Evolutionary conservation across 1,140 invertebrate species (phyloP).

Genomic region (Pristionchus pacificus): DNA sequence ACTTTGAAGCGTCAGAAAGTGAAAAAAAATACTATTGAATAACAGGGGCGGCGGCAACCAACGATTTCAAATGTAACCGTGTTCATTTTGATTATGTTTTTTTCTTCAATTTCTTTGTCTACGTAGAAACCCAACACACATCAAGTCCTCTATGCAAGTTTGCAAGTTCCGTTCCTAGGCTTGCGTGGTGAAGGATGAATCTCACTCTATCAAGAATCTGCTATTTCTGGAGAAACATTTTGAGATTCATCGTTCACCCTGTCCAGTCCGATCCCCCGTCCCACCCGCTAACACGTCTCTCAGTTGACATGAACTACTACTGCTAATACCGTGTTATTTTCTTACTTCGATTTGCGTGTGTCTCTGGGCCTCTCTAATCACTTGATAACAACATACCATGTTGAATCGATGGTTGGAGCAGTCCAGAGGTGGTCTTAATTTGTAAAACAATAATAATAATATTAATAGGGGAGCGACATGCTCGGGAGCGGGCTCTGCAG

Average conservation of each 20-base stretch:
- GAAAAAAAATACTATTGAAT: neutral
- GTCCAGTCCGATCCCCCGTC: too few species aligned
- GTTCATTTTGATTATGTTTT: too few species aligned
- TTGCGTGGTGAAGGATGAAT: too few species aligned
- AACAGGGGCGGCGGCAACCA: neutral
- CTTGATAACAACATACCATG: neutral
- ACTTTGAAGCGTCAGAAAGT: neutral
- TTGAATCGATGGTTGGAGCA: too few species aligned
- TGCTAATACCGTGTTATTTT: neutral
- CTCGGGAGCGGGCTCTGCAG: constrained; percentile 50
- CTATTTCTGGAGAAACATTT: too few species aligned
- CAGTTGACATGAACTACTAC: neutral
- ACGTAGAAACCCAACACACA: too few species aligned
- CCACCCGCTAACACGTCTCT: neutral
- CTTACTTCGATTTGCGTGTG: constrained; percentile 1
- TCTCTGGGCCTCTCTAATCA: constrained; percentile 7
- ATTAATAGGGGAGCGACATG: constrained; percentile 53
- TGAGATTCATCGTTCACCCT: too few species aligned
- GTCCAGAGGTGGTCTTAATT: too few species aligned
- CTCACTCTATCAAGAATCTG: too few species aligned
- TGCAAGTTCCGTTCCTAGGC: too few species aligned
- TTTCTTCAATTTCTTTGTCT: too few species aligned
- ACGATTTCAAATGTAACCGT: neutral
- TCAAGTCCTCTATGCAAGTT: too few species aligned
- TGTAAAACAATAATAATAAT: constrained; percentile 17